Evolutionary conservation across 2,888 invertebrate species (phyloP), one percentile per base, ranked within the genome.

Genomic region (Phymatocera aterrima): DNA sequence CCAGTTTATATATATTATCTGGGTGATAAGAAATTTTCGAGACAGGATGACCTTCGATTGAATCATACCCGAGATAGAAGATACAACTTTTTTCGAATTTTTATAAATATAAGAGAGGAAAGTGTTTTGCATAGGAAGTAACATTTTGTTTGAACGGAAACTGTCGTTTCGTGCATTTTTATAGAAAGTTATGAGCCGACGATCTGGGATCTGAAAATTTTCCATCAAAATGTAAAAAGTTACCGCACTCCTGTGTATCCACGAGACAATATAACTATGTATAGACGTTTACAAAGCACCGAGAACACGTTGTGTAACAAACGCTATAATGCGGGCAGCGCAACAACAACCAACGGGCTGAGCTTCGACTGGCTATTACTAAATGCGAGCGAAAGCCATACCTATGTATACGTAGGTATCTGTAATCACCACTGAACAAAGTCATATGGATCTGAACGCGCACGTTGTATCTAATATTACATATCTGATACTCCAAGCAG

Each of bases 351-450:
- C 24, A 57, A 57, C 28, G 4, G 46, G 21, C 68, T 46, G 21
- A 34, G 51, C 48, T n/a, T n/a, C n/a, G 18, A 34, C 34, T 34
- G 21, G 72, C 48, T 72, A 31, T 72, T 72, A 72, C 72, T 72
- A 72, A 72, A 72, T 31, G 72, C 72, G 34, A 43, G 72, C 34
- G 72, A 72, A 72, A 72, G 72, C 72, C 72, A 34, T 12, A 37
- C 28, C 28, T 37, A 37, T 28, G n/a, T n/a, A n/a, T n/a, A n/a
- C n/a, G n/a, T n/a, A n/a, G 60, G 18, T 51, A n/a, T n/a, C 57
- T 21, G 8, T 57, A 24, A 12, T 51, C 24, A 0, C 28, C 24
- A 28, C 15, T 28, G 57, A 12, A 51, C 4, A 18, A n/a, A 43
- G 15, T 10, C 51, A 51, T 51, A 31, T 34, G 2, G 6, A 28